Evolutionary conservation across 2,113 vertebrate genomes (phyloP), one percentile per base, ranked within the genome.

Genomic region (Halichoerus grypus): DNA sequence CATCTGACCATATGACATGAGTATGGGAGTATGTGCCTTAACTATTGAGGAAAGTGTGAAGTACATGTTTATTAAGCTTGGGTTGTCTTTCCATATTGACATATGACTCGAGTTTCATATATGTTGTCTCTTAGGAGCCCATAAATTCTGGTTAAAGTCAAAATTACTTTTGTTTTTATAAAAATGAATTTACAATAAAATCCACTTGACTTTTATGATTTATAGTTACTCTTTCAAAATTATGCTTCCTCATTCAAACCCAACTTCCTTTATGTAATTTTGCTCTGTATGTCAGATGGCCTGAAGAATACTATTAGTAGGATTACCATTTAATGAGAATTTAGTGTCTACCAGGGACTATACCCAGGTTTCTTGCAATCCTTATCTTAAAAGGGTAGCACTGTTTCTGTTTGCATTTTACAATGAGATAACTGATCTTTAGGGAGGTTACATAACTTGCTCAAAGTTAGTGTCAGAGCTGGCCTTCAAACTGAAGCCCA

Each of bases 111-210:
- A 89, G 2, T 72, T 89, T 81, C 65, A 9, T 88, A 3, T 88
- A 42, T 33, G 21, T 57, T 89, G 67, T 53, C 74, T 76, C 15
- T 53, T 31, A 82, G 33, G 16, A 88, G 26, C 57, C 76, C 72
- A 65, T 79, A 57, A 63, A 53, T 81, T 88, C 28, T 79, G 21
- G 9, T 91, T 89, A 69, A 69, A 88, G 57, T 65, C 65, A n/a
- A 74, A 72, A 63, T 42, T n/a, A 91, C 24, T 84, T 94, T 82
- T 76, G 57, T 89, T 94, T 80, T 77, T 57, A 57, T 74, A 76
- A 86, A 81, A 93, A 49, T 39, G 15, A 88, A 80, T 94, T 95
- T 80, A 55, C n/a, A 51, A 49, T 21, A 90, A 82, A 69, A 92
- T 88, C 18, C 15, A 83, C 3, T 79, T 92, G 80, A 72, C 14